Conservation (phyloP, 1,140 invertebrate species). For the Nylanderia fulva region DNA sequence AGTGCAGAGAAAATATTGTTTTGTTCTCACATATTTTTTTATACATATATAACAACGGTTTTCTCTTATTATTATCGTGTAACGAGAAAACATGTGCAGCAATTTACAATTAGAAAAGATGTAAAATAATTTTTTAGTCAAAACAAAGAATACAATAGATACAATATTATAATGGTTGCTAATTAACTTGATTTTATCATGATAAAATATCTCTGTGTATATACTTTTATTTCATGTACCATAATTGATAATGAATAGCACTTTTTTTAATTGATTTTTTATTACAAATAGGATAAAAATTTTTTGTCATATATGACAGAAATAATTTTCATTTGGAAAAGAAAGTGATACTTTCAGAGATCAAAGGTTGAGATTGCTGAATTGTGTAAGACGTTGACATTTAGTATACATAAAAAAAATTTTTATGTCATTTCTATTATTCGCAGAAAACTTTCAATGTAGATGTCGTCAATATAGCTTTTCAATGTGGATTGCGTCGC, state of each 20-base stretch:
- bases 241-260: not conserved
- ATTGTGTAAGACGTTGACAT: too few species aligned
- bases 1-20: not conserved
- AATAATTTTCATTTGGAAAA: constrained; percentile 13
- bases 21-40: not conserved
- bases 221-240: not conserved
- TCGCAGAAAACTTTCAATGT: not conserved
- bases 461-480: constrained; percentile 31
- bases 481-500: constrained; percentile 6
- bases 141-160: too few species aligned
- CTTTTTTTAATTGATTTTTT: not conserved
- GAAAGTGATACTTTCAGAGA: not conserved
- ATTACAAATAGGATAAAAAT: not conserved
- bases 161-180: not conserved
- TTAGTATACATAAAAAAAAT: too few species aligned
- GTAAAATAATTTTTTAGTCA: not conserved
- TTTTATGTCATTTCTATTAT: constrained; percentile 50
- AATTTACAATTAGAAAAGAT: not conserved
- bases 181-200: not conserved
- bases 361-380: constrained; percentile 11
- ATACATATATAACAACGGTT: not conserved
- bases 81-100: not conserved
- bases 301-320: not conserved
- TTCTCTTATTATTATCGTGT: not conserved
- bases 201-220: not conserved